These are phyloP conservation scores for Parotocinclus haroldoi DNA, from an alignment of 2,797 vertebrate species.

Conservation along the genomic window DNA sequence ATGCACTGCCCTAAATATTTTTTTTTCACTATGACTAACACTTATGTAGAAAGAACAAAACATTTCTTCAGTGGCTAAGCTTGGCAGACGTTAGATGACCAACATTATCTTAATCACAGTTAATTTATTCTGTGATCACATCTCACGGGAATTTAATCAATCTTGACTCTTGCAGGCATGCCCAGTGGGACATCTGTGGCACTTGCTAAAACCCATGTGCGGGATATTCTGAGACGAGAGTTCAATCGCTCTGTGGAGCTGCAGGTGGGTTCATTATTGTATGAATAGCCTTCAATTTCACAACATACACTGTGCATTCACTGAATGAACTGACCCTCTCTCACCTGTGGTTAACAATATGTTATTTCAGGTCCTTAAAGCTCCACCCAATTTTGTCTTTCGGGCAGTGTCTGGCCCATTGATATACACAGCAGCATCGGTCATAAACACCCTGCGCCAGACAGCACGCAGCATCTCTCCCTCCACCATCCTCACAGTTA, in stretches of 20 bases:
- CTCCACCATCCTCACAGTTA: constrained; percentile 70
- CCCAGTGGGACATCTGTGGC: constrained; percentile 75
- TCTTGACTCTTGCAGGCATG: constrained; percentile 68
- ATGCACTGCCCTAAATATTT: no score
- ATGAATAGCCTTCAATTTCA: no score
- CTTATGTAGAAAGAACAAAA: no score
- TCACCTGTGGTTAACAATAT: not conserved
- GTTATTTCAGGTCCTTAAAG: constrained; percentile 78
- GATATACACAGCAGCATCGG: constrained; percentile 87
- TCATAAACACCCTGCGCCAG: constrained; percentile 83
- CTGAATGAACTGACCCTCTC: no score
- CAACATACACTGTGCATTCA: no score
- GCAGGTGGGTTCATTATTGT: constrained; percentile 75
- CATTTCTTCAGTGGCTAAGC: no score
- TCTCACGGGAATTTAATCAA: not conserved
- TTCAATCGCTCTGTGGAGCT: constrained; percentile 88
- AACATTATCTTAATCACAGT: not conserved
- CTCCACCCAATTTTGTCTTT: constrained; percentile 84
- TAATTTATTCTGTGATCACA: not conserved
- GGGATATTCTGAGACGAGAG: constrained; percentile 79
- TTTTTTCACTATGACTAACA: no score
- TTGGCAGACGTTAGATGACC: no score
- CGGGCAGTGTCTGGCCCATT: constrained; percentile 86
- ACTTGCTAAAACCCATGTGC: constrained; percentile 80
- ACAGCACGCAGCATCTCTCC: constrained; percentile 63